Evolutionary conservation across 1,140 invertebrate genomes (phyloP).

Genomic region (Melipona quadrifasciata): DNA sequence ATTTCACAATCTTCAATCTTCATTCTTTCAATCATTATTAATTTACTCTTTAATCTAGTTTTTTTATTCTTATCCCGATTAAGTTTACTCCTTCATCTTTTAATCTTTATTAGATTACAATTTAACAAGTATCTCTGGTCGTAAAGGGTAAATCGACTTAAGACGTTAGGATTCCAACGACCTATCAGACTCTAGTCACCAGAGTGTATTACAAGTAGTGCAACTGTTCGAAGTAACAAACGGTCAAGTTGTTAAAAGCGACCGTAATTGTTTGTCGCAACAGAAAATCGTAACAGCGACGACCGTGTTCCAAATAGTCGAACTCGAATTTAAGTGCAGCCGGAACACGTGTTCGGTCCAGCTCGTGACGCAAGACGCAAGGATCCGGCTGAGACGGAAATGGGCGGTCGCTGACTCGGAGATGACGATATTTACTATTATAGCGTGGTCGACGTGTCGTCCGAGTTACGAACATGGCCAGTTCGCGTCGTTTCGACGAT

Average conservation of each 20-base stretch:
- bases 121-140: not conserved
- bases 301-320: not conserved
- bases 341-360: not conserved
- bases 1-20: too few species aligned
- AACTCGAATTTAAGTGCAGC: not conserved
- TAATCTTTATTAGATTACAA: not conserved
- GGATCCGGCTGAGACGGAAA: not conserved
- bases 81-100: too few species aligned
- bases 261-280: not conserved
- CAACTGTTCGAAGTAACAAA: not conserved
- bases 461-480: conserved; percentile 1
- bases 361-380: not conserved
- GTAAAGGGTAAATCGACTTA: not conserved
- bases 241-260: not conserved
- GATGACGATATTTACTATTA: conserved; percentile 8
- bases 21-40: too few species aligned
- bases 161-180: not conserved
- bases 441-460: not conserved
- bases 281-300: not conserved
- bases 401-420: not conserved
- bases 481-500: not conserved
- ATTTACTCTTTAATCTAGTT: too few species aligned
- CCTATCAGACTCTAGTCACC: too few species aligned
- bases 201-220: not conserved
- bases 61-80: too few species aligned